Percentiles rank a stretch among this genome's conserved stretches.
phyloP scores from a whole-genome alignment of 2,113 vertebrate species.

The Festucalex cinctus region DNA sequence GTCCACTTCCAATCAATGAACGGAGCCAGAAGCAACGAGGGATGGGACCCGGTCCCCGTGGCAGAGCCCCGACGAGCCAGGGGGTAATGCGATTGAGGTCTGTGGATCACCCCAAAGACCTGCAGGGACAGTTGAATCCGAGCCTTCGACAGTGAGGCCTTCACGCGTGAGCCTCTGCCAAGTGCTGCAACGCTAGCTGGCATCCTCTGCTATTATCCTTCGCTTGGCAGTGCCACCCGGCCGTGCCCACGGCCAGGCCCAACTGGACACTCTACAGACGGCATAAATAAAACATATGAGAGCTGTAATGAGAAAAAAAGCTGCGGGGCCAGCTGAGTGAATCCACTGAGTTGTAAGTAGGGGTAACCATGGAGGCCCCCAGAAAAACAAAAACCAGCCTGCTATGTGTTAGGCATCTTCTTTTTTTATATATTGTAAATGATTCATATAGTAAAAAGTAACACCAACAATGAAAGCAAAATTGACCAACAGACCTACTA shows the following conservation, averaged over 20 bases:
- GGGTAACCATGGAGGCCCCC: not conserved
- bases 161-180: constrained; percentile 47
- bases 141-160: constrained; percentile 23
- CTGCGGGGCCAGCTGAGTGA: constrained; percentile 44
- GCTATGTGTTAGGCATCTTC: too few species aligned
- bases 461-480: too few species aligned
- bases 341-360: not conserved
- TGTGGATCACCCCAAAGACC: constrained; percentile 62
- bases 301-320: constrained; percentile 70
- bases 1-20: constrained; percentile 72
- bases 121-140: constrained; percentile 38
- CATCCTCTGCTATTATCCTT: constrained; percentile 56
- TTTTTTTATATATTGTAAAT: too few species aligned
- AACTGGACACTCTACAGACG: constrained; percentile 74
- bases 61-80: constrained; percentile 42
- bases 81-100: constrained; percentile 71
- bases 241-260: constrained; percentile 56
- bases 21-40: constrained; percentile 47
- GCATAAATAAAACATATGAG: constrained; percentile 80
- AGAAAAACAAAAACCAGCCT: not conserved
- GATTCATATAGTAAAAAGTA: too few species aligned
- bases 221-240: constrained; percentile 57
- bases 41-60: constrained; percentile 47
- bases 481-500: too few species aligned
- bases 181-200: constrained; percentile 63